Evolutionary conservation across 2,888 invertebrate species (phyloP), one percentile per base, ranked within the genome.

Genomic region (Stegana nigrithorax): DNA sequence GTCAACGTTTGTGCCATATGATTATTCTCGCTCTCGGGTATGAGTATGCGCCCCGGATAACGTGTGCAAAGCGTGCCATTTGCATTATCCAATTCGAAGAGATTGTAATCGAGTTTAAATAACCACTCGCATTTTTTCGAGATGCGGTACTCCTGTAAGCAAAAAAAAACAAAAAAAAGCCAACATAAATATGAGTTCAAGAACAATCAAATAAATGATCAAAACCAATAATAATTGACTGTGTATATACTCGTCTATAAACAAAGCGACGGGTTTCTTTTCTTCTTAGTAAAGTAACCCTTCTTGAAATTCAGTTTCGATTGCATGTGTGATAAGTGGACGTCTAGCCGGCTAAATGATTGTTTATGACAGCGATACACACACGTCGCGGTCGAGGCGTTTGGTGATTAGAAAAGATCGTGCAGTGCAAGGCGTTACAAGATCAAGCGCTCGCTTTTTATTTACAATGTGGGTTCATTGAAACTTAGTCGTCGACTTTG

Each of bases 11-110:
- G 79, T 17, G 81, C 69, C 73, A 77, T 73, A 45, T 76, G 75
- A 6, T 87, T 75, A 57, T 75, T 85, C 78, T 90, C 89, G 73
- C 87, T 87, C 81, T 90, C 90, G 64, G 90, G 87, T 68, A 93
- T 87, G 56, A 91, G 88, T 65, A 93, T 86, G 67, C 90, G 89
- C 74, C 89, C 89, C 29, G 93, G 93, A 85, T 93, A 93, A 66
- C 91, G 89, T 55, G 89, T 87, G 83, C 92, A 90, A 45, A 93
- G 85, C 71, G 90, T 89, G 8, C 93, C 93, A 73, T 87, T 87
- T 26, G 84, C 84, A 82, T 93, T 93, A 69, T 88, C 88, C 63
- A 93, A 87, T 76, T 89, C 88, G 65, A 88, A 86, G 72, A 90
- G 86, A 71, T 88, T 89, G 82, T 93, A 93, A 84, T 93, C 93